phyloP scores from a whole-genome alignment of 2,113 vertebrate genomes.

The Sorex araneus region DNA sequence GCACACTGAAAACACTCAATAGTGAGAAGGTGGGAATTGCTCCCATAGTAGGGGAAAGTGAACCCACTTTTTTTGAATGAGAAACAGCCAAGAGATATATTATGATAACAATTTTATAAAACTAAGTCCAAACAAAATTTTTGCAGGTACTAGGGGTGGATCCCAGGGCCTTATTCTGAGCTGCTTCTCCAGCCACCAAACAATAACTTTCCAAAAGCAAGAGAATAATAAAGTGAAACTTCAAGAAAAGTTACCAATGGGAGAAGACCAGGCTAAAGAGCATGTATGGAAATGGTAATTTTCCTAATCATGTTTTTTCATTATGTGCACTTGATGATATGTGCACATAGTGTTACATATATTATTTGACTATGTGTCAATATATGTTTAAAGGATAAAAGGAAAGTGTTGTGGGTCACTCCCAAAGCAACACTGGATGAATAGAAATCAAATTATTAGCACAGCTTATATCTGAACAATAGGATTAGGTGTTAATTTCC shows the following conservation, averaged over 20 bases:
- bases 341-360: neutral
- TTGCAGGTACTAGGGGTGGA: neutral
- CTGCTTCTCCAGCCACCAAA: no score
- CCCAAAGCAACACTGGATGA: conserved; percentile 25
- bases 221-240: neutral
- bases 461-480: neutral
- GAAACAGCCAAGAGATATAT: neutral
- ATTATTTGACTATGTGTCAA: conserved; percentile 14
- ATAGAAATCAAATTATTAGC: conserved; percentile 34
- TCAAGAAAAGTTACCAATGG: neutral
- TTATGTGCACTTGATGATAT: neutral
- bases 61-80: neutral
- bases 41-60: neutral
- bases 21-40: neutral
- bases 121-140: neutral
- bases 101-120: conserved; percentile 17
- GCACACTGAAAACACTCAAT: neutral
- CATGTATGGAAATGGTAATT: neutral
- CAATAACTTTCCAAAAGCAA: conserved; percentile 15
- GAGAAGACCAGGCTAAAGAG: neutral
- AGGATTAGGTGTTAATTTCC: conserved; percentile 29
- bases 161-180: no score
- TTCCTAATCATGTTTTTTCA: neutral
- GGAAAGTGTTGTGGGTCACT: neutral
- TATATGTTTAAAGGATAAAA: conserved; percentile 13